Percentiles rank a stretch among this genome's conserved stretches.
These are phyloP conservation scores for Oxycera nigricornis DNA, from an alignment of 2,888 invertebrate species.

Conservation along the genomic window DNA sequence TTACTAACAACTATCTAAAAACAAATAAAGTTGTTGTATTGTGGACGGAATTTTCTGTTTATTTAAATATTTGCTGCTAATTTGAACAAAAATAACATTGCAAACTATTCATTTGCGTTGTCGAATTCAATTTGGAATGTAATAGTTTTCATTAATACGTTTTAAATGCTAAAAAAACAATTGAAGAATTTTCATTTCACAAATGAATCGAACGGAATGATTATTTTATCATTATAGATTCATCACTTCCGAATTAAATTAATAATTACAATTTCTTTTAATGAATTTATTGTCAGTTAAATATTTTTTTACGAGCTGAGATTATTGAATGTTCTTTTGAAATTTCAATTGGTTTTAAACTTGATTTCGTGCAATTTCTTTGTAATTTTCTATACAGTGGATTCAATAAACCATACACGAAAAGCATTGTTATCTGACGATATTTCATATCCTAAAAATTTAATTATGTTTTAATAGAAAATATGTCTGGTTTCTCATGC, in stretches of 20 bases:
- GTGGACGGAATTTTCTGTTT: not conserved
- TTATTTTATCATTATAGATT: too few species aligned
- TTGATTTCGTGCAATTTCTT: too few species aligned
- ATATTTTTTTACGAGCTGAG: not conserved
- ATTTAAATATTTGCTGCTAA: too few species aligned
- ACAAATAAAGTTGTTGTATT: not conserved
- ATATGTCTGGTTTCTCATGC: not conserved
- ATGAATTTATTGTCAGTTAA: not conserved
- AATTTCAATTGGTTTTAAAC: not conserved
- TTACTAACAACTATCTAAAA: not conserved
- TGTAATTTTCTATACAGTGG: not conserved
- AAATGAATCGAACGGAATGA: too few species aligned
- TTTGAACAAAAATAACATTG: too few species aligned
- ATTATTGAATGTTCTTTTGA: not conserved
- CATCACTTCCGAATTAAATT: too few species aligned
- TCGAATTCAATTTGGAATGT: too few species aligned
- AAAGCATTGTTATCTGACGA: not conserved
- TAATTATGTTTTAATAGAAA: not conserved
- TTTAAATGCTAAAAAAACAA: too few species aligned
- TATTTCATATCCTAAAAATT: not conserved
- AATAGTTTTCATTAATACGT: too few species aligned
- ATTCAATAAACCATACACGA: not conserved
- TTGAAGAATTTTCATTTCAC: too few species aligned
- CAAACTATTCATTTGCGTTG: too few species aligned
- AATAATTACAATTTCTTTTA: too few species aligned